These are phyloP conservation scores for Chondrosia reniformis DNA, from an alignment of 37 sponge, comb jelly and placozoan genomes.

Conservation along the genomic window DNA sequence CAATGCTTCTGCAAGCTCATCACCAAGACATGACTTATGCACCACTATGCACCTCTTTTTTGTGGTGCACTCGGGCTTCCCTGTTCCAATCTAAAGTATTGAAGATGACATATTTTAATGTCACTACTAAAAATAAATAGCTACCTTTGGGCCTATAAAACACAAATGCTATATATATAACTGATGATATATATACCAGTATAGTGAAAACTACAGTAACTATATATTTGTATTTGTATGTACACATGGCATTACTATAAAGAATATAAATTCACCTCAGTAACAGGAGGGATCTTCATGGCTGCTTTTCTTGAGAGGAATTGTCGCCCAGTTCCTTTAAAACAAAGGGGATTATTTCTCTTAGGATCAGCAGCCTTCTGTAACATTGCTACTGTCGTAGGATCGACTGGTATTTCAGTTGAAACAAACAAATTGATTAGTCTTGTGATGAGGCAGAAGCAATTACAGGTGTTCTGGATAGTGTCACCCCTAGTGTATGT, in stretches of 20 bases:
- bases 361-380: neutral
- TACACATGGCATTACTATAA: neutral
- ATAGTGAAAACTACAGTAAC: neutral
- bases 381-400: neutral
- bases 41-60: conserved; percentile 10
- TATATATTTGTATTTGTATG: neutral
- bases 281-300: conserved; percentile 2
- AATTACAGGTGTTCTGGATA: no score
- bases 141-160: no score
- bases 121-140: neutral
- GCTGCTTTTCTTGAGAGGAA: conserved; percentile 2
- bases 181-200: neutral
- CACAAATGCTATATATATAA: no score
- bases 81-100: neutral
- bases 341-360: conserved; percentile 9
- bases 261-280: conserved; percentile 9
- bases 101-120: neutral
- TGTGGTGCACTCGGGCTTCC: neutral
- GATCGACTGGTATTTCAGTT: neutral
- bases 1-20: neutral
- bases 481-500: no score
- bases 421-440: conserved; percentile 18
- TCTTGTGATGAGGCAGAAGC: no score
- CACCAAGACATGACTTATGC: neutral
- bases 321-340: conserved; percentile 4